Conservation (phyloP, 2,797 vertebrate species). For the Loriculus beryllinus region DNA sequence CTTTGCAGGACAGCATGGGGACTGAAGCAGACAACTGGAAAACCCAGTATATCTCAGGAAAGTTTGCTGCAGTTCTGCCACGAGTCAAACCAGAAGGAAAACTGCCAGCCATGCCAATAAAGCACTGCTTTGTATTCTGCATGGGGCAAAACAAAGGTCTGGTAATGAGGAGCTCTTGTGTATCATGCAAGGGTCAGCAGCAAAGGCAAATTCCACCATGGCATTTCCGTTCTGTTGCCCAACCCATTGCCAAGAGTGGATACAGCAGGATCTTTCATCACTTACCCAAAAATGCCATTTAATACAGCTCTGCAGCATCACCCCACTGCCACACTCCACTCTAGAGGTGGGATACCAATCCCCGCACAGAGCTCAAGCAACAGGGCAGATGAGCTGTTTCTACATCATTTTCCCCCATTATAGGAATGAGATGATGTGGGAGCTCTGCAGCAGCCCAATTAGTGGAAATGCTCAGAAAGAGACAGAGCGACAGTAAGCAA, state of each 20-base stretch:
- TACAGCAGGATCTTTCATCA: constrained; percentile 27
- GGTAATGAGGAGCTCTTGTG: background rate
- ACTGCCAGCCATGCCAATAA: constrained; percentile 1
- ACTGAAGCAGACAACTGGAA: background rate
- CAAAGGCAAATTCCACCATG: constrained; percentile 54
- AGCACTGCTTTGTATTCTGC: constrained; percentile 44
- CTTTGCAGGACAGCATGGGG: background rate
- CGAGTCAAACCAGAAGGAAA: constrained; percentile 24
- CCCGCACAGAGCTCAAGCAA: background rate
- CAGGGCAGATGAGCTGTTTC: background rate
- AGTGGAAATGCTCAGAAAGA: background rate
- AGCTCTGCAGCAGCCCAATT: background rate
- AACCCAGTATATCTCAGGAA: background rate
- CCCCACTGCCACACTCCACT: background rate
- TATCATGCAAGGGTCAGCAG: constrained; percentile 37
- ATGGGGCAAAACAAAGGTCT: constrained; percentile 42
- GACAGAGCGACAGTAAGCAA: background rate
- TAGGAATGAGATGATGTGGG: accelerated
- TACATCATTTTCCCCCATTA: background rate
- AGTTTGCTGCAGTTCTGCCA: background rate
- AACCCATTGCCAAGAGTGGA: background rate
- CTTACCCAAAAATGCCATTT: constrained; percentile 14
- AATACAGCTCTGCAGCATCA: background rate
- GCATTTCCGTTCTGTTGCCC: constrained; percentile 25
- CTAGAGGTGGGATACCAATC: background rate